phyloP scores from a whole-genome alignment of 2,888 invertebrate species.

The Suillia variegata region DNA sequence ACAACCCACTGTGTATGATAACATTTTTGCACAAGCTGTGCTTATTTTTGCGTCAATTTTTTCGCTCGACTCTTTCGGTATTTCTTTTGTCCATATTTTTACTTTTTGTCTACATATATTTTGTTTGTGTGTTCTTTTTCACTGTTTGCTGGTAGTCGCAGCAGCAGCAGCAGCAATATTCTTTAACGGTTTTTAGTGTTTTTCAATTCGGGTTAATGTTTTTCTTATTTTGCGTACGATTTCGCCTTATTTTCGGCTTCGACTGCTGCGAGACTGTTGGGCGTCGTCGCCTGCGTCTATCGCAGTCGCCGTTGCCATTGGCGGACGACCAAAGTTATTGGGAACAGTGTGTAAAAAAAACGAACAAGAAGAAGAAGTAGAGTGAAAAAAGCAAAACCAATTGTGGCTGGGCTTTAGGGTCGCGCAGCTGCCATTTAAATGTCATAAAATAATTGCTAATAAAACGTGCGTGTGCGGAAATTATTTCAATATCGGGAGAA shows the following conservation, averaged over 20 bases:
- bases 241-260: background rate
- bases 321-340: too few relatives aligned
- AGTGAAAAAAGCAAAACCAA: too few relatives aligned
- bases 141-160: background rate
- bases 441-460: too few relatives aligned
- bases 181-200: slow-evolving; percentile 11
- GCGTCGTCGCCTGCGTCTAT: slow-evolving; percentile 29
- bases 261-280: slow-evolving; percentile 36
- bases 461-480: too few relatives aligned
- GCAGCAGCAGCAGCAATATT: background rate
- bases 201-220: slow-evolving; percentile 51
- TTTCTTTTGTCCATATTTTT: slow-evolving; percentile 27
- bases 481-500: too few relatives aligned
- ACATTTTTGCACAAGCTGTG: too few relatives aligned
- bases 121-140: background rate
- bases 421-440: too few relatives aligned
- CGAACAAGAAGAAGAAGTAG: too few relatives aligned
- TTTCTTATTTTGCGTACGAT: slow-evolving; percentile 23
- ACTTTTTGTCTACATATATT: background rate
- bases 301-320: too few relatives aligned
- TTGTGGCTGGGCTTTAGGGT: too few relatives aligned
- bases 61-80: slow-evolving; percentile 18
- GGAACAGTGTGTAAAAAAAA: too few relatives aligned
- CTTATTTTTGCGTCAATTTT: slow-evolving; percentile 28
- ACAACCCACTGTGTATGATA: too few relatives aligned